Conservation (phyloP, 2,888 invertebrate species). For the Pristionchus entomophagus region DNA sequence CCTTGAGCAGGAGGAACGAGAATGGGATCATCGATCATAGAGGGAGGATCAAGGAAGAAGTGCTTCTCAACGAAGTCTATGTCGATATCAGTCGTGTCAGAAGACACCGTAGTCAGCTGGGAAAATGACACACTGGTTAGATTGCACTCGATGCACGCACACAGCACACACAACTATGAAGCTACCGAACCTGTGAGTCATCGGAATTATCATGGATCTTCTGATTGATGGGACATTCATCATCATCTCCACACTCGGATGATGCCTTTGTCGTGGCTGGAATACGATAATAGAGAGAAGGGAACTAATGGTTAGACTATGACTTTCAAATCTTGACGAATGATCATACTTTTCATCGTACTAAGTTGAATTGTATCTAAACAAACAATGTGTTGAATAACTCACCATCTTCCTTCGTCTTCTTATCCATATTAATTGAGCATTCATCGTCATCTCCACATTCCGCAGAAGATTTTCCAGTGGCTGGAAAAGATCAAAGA, state of each 20-base stretch:
- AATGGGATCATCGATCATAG: not conserved
- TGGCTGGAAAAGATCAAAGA: constrained; percentile 34
- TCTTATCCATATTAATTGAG: not conserved
- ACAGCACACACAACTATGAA: constrained; percentile 9
- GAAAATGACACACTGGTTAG: not conserved
- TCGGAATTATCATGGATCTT: not conserved
- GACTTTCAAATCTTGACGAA: no score
- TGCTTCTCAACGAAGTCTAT: constrained; percentile 15
- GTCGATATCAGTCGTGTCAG: not conserved
- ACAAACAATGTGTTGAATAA: no score
- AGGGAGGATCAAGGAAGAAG: not conserved
- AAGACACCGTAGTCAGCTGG: not conserved
- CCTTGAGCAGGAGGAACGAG: not conserved
- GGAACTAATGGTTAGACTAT: no score
- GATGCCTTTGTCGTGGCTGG: not conserved
- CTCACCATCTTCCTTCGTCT: not conserved
- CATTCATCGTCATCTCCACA: constrained; percentile 25
- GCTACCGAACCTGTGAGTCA: constrained; percentile 10
- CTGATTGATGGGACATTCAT: constrained; percentile 3
- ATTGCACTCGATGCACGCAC: constrained; percentile 23
- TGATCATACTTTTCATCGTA: no score
- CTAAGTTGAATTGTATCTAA: no score
- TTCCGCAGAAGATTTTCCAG: not conserved
- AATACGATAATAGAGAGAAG: not conserved
- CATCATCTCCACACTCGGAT: not conserved